Percentiles rank a stretch among this genome's conserved stretches.
Conservation (phyloP, 2,888 invertebrate species). For the Steromphala cineraria region DNA sequence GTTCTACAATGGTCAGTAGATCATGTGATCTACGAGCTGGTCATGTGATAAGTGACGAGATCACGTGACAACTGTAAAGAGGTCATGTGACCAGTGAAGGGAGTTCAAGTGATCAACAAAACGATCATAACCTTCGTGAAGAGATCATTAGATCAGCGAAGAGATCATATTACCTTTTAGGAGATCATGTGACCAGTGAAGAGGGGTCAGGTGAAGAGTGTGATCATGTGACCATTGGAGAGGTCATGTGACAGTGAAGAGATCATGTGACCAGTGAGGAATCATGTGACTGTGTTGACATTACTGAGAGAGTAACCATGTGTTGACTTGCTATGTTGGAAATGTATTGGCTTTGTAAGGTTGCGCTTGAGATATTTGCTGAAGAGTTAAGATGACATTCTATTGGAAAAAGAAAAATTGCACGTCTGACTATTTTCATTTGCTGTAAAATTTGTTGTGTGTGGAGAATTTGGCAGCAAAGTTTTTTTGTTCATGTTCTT, state of each 20-base stretch:
- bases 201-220: no score
- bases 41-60: no score
- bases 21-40: background rate
- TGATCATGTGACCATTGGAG: no score
- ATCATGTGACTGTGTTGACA: background rate
- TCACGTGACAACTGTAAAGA: background rate
- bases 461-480: conserved; percentile 6
- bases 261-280: background rate
- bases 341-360: background rate
- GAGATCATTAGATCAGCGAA: background rate
- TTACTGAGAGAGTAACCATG: background rate
- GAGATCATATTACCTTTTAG: background rate
- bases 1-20: conserved; percentile 21
- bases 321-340: background rate
- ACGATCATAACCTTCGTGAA: background rate
- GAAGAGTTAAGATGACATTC: background rate
- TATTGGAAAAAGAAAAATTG: background rate
- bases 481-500: background rate
- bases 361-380: background rate
- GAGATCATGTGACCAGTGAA: background rate
- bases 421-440: background rate
- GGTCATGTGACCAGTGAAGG: background rate
- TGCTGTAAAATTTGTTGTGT: background rate
- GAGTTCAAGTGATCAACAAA: background rate
- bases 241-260: background rate